Base-by-base conservation (phyloP, 1,140 invertebrate species). In the Holcopasites calliopsidis region DNA sequence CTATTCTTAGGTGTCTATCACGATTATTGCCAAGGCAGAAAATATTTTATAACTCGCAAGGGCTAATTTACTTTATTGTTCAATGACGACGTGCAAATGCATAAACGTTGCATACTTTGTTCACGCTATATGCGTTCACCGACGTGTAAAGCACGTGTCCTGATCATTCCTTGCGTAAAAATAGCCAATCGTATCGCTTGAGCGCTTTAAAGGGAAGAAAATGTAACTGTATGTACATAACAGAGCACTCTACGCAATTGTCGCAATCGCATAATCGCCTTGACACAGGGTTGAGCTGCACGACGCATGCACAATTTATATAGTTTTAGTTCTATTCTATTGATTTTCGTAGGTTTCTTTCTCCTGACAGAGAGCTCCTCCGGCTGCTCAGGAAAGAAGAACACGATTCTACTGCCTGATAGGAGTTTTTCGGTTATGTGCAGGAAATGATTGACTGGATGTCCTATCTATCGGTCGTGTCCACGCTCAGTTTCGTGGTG, bases 371-470 rank as follows among this genome's bases (percentile, higher is more conserved):
- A 89, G 79, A 86, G n/a, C 90, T 91, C 90, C 91, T 91, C 89
- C 90, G 87, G 89, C 84, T 85, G 89, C 85, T 91, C 90, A 91
- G 89, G 91, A 92, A 91, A 91, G 90, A 81, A 82, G 90, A 92
- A 91, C 89, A 88, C 47, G 60, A 85, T 92, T 90, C 90, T 92
- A 92, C 90, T 84, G 86, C 90, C 91, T 92, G 89, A 96, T 97
- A 97, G 96, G 96, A 97, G 95, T 97, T 97, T 93, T 97, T 97
- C 93, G 96, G 95, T 92, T 96, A 97, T 94, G 96, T 97, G 89
- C 96, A 98, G 97, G 97, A 98, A 95, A 97, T 98, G 95, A 97
- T 98, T 89, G 96, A 96, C 91, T 99, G 98, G 97, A 98, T 99
- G 95, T 97, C 97, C 76, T 98, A 98, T 92, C 93, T 98, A 80